Percentiles rank a stretch among this genome's conserved stretches.
These are phyloP conservation scores for Brevipalpus yothersi DNA, from an alignment of 1,140 invertebrate genomes.

Conservation along the genomic window DNA sequence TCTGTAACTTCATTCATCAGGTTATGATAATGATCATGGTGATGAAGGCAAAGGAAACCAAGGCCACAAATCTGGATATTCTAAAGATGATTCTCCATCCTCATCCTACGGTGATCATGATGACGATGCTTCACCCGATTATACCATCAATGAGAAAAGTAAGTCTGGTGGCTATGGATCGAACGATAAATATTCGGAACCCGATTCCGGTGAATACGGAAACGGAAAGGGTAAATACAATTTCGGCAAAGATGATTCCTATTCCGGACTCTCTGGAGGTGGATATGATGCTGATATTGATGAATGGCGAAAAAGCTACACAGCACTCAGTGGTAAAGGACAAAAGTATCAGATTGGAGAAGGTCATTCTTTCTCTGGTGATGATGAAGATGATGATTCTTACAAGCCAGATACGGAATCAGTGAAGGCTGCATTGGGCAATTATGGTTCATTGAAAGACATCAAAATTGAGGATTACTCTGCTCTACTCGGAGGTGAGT, in stretches of 20 bases:
- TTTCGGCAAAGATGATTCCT: not conserved
- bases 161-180: not conserved
- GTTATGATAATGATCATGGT: not conserved
- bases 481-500: not conserved
- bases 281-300: not conserved
- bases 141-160: not conserved
- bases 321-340: not conserved
- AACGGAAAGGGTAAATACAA: not conserved
- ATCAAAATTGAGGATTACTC: not conserved
- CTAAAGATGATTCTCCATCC: not conserved
- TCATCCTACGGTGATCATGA: not conserved
- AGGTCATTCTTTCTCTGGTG: not conserved
- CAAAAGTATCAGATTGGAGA: not conserved
- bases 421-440: not conserved
- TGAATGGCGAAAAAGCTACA: not conserved
- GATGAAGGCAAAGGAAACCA: not conserved
- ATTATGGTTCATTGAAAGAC: not conserved
- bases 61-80: not conserved
- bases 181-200: not conserved
- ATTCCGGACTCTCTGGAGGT: not conserved
- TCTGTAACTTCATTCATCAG: not conserved
- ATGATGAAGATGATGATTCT: not conserved
- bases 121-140: not conserved
- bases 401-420: not conserved
- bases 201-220: not conserved